Evolutionary conservation across 2,888 invertebrate genomes (phyloP).

Genomic region (Eubasilissa splendida): DNA sequence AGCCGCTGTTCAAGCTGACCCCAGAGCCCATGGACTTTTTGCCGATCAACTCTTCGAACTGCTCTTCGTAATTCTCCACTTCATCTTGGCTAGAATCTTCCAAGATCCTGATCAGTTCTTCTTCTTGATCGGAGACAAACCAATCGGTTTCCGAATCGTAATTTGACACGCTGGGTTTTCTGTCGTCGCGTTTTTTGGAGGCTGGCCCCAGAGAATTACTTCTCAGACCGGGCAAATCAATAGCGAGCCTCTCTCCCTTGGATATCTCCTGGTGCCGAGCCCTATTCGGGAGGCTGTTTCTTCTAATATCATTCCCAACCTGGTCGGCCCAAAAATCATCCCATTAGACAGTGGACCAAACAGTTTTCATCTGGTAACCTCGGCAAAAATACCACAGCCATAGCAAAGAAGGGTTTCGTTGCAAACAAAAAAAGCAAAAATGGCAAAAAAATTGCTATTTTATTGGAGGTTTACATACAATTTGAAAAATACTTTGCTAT

Average conservation of each 20-base stretch:
- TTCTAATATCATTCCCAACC: conserved; percentile 62
- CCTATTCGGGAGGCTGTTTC: conserved; percentile 69
- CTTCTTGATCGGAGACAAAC: conserved; percentile 86
- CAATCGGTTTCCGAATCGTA: conserved; percentile 82
- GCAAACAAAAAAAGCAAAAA: conserved; percentile 9
- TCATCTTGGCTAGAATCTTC: conserved; percentile 80
- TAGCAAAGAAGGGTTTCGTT: conserved; percentile 19
- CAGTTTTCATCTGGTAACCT: neutral
- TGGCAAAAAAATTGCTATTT: neutral
- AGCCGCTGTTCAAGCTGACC: conserved; percentile 55
- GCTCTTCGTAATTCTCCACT: conserved; percentile 60
- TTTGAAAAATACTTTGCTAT: conserved; percentile 38
- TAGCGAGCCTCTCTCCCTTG: conserved; percentile 25
- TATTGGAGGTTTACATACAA: conserved; percentile 15
- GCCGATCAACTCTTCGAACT: conserved; percentile 46
- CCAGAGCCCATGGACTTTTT: conserved; percentile 52
- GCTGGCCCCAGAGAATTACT: conserved; percentile 56
- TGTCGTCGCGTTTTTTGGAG: conserved; percentile 5
- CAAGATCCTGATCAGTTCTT: conserved; percentile 81
- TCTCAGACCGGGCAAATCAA: conserved; percentile 43
- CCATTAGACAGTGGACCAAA: conserved; percentile 32
- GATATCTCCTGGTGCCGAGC: conserved; percentile 18
- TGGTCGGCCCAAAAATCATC: conserved; percentile 47
- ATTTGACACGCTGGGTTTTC: conserved; percentile 59
- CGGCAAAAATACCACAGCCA: conserved; percentile 4